Conservation (phyloP, 2,113 vertebrate genomes). For the Phylloscopus trochiloides region DNA sequence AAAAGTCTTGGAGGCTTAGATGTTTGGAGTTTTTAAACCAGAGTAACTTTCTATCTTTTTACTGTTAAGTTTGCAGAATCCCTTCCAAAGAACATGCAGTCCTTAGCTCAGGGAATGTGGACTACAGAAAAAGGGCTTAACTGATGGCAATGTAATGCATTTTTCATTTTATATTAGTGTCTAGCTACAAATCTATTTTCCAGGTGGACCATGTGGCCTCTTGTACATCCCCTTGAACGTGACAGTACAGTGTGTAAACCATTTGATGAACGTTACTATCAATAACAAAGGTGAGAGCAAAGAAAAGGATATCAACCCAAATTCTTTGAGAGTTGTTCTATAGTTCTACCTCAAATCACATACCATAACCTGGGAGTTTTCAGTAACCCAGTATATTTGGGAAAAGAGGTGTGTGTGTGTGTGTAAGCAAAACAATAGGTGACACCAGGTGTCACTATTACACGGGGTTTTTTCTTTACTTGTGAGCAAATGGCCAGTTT, state of each 20-base stretch:
- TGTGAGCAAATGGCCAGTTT: slow-evolving; percentile 17
- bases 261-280: not conserved
- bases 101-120: not conserved
- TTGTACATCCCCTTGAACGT: not conserved
- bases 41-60: not conserved
- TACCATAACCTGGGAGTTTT: not conserved
- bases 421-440: not conserved
- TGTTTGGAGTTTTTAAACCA: not conserved
- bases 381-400: not conserved
- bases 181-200: not conserved
- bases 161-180: not conserved
- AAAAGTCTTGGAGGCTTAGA: not conserved
- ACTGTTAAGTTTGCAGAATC: not conserved
- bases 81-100: not conserved
- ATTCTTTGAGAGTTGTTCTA: not conserved
- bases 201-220: not conserved
- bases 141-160: not conserved
- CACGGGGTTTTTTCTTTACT: not conserved
- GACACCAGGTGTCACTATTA: slow-evolving; percentile 66
- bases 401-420: not conserved
- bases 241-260: not conserved
- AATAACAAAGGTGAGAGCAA: not conserved
- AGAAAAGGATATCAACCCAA: not conserved
- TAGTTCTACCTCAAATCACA: not conserved
- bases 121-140: not conserved